phyloP scores from a whole-genome alignment of 2,113 vertebrate genomes.

The Callithrix jacchus region DNA sequence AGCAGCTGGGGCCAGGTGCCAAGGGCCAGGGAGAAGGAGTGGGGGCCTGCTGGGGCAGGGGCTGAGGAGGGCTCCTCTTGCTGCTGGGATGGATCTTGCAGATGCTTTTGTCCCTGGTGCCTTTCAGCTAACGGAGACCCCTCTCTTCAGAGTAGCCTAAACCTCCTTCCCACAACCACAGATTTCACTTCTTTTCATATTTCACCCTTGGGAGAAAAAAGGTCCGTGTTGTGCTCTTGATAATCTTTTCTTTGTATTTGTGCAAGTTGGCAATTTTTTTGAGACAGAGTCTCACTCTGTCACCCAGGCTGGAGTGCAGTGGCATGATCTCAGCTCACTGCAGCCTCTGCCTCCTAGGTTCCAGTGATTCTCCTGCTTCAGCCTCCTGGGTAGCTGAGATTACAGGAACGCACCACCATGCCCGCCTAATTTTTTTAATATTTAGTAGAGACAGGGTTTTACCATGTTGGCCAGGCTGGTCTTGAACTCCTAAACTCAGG shows the following conservation, averaged over 20 bases:
- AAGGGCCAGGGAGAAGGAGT: not conserved
- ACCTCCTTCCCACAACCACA: not conserved
- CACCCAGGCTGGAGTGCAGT: too few species aligned
- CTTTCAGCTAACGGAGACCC: not conserved
- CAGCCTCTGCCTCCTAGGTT: too few species aligned
- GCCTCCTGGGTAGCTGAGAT: too few species aligned
- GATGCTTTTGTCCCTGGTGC: not conserved
- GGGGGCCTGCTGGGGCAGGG: not conserved
- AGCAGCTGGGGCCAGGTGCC: not conserved
- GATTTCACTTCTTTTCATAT: not conserved
- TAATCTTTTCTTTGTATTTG: not conserved
- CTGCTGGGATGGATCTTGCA: accelerated
- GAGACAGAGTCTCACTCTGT: too few species aligned
- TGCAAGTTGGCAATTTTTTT: not conserved
- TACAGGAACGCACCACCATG: too few species aligned
- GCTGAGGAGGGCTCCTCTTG: not conserved
- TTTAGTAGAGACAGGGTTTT: too few species aligned
- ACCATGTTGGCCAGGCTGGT: too few species aligned
- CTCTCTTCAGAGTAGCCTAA: not conserved
- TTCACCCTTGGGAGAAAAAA: not conserved
- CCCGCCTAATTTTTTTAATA: too few species aligned
- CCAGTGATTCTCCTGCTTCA: too few species aligned
- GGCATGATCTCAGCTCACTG: too few species aligned
- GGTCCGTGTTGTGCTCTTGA: not conserved
- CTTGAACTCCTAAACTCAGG: too few species aligned